phyloP scores from a whole-genome alignment of 1,140 invertebrate species.

The Platorchestia sp. region DNA sequence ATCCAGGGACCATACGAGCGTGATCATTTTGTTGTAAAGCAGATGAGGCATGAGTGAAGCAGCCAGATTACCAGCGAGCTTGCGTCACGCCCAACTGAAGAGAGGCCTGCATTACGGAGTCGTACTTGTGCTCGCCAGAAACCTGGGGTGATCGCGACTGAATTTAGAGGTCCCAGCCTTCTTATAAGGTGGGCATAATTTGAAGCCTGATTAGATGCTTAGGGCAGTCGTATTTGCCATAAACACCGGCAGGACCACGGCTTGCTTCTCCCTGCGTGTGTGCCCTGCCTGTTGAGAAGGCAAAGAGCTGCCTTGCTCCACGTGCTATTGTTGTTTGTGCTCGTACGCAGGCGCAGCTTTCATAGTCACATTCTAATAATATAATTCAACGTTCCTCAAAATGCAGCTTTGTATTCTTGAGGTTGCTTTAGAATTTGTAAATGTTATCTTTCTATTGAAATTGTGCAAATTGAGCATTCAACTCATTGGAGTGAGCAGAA shows the following conservation, averaged over 20 bases:
- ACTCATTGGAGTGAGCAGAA: not conserved
- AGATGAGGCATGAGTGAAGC: not conserved
- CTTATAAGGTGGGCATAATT: conserved; percentile 49
- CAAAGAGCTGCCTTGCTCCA: not conserved
- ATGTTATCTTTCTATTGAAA: not conserved
- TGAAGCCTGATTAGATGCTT: conserved; percentile 4
- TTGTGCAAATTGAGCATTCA: not conserved
- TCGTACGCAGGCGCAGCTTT: not conserved
- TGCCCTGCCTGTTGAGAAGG: not conserved
- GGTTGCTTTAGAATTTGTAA: not conserved
- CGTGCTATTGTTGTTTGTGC: not conserved
- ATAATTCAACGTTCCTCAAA: not conserved
- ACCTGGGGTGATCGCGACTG: not conserved
- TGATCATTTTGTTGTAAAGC: not conserved
- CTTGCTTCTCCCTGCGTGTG: not conserved
- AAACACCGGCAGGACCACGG: not conserved
- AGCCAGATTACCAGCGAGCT: not conserved
- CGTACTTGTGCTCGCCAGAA: not conserved
- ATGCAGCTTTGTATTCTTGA: not conserved
- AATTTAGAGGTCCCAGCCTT: conserved; percentile 42
- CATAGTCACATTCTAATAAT: not conserved
- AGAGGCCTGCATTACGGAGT: not conserved
- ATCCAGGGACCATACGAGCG: not conserved
- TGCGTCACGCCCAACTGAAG: not conserved
- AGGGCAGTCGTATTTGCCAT: conserved; percentile 3